Evolutionary conservation across 2,888 invertebrate species (phyloP).

Genomic region (Cataglyphis albicans): DNA sequence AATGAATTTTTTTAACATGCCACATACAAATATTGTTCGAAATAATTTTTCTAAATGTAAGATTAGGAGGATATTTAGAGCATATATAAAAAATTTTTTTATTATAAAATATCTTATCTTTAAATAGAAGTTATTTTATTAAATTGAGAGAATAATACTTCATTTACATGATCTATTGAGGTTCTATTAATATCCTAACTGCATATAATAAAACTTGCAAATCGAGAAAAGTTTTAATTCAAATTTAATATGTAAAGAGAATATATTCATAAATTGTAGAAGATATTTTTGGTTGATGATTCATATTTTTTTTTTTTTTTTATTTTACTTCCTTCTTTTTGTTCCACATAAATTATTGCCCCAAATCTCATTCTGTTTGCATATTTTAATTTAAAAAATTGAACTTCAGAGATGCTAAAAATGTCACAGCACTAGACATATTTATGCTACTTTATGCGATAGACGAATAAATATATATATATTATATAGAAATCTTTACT

Average conservation of each 20-base stretch:
- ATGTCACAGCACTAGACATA: constrained; percentile 11
- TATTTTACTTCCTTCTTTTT: background rate
- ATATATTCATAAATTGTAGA: background rate
- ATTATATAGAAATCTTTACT: constrained; percentile 42
- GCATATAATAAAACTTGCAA: background rate
- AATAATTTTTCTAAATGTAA: background rate
- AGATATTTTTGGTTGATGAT: background rate
- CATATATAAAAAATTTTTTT: background rate
- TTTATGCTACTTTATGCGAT: constrained; percentile 8
- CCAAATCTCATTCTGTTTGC: constrained; percentile 13
- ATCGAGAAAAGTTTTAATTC: background rate
- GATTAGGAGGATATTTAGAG: background rate
- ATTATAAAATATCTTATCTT: background rate
- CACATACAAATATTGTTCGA: background rate
- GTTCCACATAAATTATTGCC: background rate
- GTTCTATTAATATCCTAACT: background rate
- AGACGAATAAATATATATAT: background rate
- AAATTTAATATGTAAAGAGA: background rate
- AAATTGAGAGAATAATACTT: background rate
- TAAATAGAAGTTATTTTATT: background rate
- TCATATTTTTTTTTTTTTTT: background rate
- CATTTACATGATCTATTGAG: background rate
- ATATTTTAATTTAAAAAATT: background rate
- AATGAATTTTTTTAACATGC: background rate
- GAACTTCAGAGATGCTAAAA: constrained; percentile 3